Evolutionary conservation across 2,888 invertebrate species (phyloP).

Genomic region (Hedychridium roseum): DNA sequence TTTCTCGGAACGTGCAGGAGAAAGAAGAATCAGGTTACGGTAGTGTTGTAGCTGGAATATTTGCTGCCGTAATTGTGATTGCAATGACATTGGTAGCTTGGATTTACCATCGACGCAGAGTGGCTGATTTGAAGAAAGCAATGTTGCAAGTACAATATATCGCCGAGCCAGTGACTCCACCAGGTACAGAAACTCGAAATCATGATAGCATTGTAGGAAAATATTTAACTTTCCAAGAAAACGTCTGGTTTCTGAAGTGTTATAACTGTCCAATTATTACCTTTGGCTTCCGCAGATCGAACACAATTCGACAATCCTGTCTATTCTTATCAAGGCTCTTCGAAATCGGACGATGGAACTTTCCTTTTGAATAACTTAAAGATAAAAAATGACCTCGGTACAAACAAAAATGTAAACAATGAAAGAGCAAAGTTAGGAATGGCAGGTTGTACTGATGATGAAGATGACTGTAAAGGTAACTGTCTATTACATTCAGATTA

Average conservation of each 20-base stretch:
- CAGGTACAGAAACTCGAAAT: slow-evolving; percentile 67
- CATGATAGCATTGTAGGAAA: too few relatives aligned
- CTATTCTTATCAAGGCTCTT: slow-evolving; percentile 75
- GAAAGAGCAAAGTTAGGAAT: slow-evolving; percentile 58
- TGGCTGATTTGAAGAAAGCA: slow-evolving; percentile 84
- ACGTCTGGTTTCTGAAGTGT: too few relatives aligned
- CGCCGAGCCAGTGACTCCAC: slow-evolving; percentile 75
- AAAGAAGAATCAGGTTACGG: slow-evolving; percentile 58
- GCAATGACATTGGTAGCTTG: slow-evolving; percentile 72
- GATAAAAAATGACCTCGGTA: slow-evolving; percentile 57
- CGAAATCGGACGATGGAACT: slow-evolving; percentile 59
- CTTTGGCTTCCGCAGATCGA: slow-evolving; percentile 69
- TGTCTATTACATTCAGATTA: too few relatives aligned
- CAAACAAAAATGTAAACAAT: slow-evolving; percentile 50
- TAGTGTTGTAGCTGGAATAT: slow-evolving; percentile 67
- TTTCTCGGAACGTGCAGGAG: slow-evolving; percentile 47
- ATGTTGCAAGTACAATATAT: slow-evolving; percentile 89
- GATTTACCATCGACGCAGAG: slow-evolving; percentile 82
- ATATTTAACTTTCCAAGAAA: not conserved
- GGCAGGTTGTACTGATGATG: slow-evolving; percentile 61
- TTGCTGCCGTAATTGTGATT: slow-evolving; percentile 74
- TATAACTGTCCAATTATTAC: too few relatives aligned
- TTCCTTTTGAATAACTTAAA: slow-evolving; percentile 63
- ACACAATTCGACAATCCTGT: slow-evolving; percentile 94
- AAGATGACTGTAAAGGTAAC: slow-evolving; percentile 65